Conservation (phyloP, 2,888 invertebrate genomes). For the Labia minor region DNA sequence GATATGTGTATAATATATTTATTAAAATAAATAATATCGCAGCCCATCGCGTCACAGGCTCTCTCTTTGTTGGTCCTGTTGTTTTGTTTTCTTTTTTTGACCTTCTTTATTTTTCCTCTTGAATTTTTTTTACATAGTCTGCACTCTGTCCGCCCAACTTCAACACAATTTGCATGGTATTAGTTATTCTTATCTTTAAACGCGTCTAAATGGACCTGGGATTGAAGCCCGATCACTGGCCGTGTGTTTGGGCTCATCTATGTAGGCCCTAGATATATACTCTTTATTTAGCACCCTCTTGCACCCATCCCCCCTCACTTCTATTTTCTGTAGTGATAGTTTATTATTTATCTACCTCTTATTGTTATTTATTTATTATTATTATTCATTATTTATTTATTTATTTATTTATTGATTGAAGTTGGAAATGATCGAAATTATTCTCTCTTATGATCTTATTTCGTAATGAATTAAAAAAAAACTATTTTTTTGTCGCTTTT, state of each 20-base stretch:
- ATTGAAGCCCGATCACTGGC: background rate
- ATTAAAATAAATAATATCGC: background rate
- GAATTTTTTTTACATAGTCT: too few species aligned
- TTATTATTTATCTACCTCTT: conserved; percentile 3
- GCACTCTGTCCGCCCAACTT: background rate
- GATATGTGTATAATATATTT: background rate
- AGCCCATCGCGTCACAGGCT: conserved; percentile 13
- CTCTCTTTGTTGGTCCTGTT: background rate
- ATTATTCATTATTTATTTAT: background rate
- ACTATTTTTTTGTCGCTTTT: background rate
- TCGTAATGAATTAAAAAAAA: background rate
- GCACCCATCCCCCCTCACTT: background rate
- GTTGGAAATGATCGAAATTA: background rate
- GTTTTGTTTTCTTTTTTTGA: background rate
- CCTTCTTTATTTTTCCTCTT: background rate
- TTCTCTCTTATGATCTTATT: background rate
- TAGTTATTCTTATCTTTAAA: background rate
- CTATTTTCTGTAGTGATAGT: background rate
- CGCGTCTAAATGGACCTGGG: conserved; percentile 3
- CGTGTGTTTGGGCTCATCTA: background rate
- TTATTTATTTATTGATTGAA: background rate
- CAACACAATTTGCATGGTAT: background rate
- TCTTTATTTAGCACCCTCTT: background rate
- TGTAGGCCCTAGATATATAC: background rate
- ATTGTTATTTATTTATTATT: conserved; percentile 5